Evolutionary conservation across 2,888 invertebrate species (phyloP).

Genomic region (Amphipoea lucens): DNA sequence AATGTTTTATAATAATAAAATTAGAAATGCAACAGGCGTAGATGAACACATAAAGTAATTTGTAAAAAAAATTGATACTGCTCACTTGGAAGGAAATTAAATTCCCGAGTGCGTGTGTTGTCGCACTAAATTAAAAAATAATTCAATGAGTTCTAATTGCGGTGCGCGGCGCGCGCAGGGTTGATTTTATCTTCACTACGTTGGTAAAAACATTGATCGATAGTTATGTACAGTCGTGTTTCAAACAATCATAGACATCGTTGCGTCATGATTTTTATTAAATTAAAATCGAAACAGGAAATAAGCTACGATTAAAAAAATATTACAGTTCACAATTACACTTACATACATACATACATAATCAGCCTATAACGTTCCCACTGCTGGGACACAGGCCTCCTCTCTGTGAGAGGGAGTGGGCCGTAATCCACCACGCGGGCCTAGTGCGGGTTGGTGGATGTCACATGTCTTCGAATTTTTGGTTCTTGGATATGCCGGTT

Average conservation of each 20-base stretch:
- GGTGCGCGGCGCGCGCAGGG: conserved; percentile 66
- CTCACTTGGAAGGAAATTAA: conserved; percentile 70
- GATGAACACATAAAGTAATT: conserved; percentile 51
- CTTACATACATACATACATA: not conserved
- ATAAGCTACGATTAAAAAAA: not conserved
- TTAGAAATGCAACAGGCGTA: conserved; percentile 52
- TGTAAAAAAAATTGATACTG: conserved; percentile 51
- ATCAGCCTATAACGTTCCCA: no score
- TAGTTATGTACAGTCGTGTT: conserved; percentile 71
- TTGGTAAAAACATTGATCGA: conserved; percentile 73
- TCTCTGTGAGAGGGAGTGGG: no score
- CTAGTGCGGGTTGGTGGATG: no score
- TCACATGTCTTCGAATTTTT: no score
- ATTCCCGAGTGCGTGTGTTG: conserved; percentile 72
- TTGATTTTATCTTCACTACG: conserved; percentile 74
- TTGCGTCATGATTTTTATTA: conserved; percentile 52
- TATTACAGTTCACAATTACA: conserved; percentile 8
- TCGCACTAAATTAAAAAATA: conserved; percentile 78
- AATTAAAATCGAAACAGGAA: conserved; percentile 33
- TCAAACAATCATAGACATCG: conserved; percentile 66
- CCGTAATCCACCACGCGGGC: no score
- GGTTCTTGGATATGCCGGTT: no score
- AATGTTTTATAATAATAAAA: conserved; percentile 21
- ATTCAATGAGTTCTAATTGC: conserved; percentile 75
- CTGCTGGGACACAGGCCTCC: no score